Conservation (phyloP, 2,113 vertebrate species). For the Hoplias malabaricus region DNA sequence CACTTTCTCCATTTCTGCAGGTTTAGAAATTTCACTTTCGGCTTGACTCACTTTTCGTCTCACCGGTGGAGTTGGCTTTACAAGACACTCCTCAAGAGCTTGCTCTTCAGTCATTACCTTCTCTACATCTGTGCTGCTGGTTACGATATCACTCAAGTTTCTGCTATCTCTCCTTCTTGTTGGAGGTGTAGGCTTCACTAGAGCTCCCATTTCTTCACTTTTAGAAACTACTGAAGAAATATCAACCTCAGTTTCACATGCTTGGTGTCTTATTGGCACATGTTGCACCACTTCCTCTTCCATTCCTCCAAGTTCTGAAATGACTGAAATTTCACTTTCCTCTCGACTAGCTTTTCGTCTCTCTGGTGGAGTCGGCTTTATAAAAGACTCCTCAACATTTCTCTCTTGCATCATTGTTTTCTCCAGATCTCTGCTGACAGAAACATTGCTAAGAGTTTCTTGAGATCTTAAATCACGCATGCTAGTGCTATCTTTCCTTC, state of each 20-base stretch:
- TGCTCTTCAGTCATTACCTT: conserved; percentile 10
- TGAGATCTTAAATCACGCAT: neutral
- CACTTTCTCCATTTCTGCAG: conserved; percentile 2
- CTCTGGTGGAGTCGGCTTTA: neutral
- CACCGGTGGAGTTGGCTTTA: conserved; percentile 37
- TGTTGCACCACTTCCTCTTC: neutral
- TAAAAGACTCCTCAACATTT: neutral
- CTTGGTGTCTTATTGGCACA: no score
- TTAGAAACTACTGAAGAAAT: neutral
- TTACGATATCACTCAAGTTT: neutral
- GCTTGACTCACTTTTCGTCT: conserved; percentile 19
- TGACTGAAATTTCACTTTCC: neutral
- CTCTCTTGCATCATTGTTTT: neutral
- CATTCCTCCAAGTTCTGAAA: neutral
- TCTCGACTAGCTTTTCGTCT: conserved; percentile 9
- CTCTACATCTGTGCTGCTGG: neutral
- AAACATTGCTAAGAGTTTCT: neutral
- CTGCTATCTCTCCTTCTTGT: conserved; percentile 2
- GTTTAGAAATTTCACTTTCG: conserved; percentile 12
- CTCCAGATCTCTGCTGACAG: neutral
- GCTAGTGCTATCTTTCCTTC: conserved; percentile 10
- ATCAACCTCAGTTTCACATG: neutral
- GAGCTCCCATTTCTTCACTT: neutral
- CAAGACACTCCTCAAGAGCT: neutral
- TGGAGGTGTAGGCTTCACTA: conserved; percentile 28